These are phyloP conservation scores for Drosophila willistoni DNA, from an alignment of 1,140 invertebrate genomes.

Conservation along the genomic window DNA sequence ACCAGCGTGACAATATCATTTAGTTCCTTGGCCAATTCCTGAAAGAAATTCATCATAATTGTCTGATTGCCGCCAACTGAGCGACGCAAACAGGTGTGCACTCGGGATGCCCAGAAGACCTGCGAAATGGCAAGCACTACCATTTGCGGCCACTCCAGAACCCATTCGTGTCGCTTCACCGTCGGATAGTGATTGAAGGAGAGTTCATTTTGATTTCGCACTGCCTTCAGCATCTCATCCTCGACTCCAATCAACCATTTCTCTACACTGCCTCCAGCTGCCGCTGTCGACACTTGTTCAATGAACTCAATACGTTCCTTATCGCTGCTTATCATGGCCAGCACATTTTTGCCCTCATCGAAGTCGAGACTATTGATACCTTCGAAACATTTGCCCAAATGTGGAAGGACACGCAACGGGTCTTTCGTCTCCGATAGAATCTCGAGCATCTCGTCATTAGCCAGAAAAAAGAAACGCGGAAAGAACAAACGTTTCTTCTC, in stretches of 20 bases:
- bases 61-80: conserved; percentile 84
- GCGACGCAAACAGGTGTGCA: conserved; percentile 87
- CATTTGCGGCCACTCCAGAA: conserved; percentile 94
- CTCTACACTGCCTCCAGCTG: conserved; percentile 94
- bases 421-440: conserved; percentile 97
- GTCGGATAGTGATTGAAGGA: conserved; percentile 89
- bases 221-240: conserved; percentile 90
- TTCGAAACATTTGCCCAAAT: conserved; percentile 96
- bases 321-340: conserved; percentile 93
- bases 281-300: conserved; percentile 89
- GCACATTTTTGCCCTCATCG: conserved; percentile 90
- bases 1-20: conserved; percentile 87
- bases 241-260: conserved; percentile 96
- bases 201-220: conserved; percentile 89
- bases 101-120: conserved; percentile 94
- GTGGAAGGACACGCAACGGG: conserved; percentile 93
- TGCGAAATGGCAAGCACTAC: conserved; percentile 93
- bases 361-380: conserved; percentile 90
- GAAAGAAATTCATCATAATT: conserved; percentile 85
- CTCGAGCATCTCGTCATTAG: conserved; percentile 97
- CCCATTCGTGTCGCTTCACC: conserved; percentile 89
- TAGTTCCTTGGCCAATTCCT: conserved; percentile 85
- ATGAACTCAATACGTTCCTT: conserved; percentile 90
- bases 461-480: conserved; percentile 96
- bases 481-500: conserved; percentile 96